Evolutionary conservation across 2,888 invertebrate genomes (phyloP), one percentile per base, ranked within the genome.

Genomic region (Drosophila pseudotakahashii): DNA sequence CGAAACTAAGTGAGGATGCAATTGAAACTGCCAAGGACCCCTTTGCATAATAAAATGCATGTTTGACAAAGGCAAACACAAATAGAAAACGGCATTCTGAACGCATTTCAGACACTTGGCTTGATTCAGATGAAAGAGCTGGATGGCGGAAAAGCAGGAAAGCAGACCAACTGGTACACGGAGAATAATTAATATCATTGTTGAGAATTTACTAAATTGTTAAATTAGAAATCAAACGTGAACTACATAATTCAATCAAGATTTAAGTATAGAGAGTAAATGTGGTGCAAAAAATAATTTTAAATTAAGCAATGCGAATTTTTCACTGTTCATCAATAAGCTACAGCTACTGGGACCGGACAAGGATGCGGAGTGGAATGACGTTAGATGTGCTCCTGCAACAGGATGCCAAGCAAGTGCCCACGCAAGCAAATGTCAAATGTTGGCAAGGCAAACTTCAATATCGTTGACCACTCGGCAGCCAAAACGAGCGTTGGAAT

Each of bases 21-120:
- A 68, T 64, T 59, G 62, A 67, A 62, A 45, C 39, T 53, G 42
- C 45, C 55, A 71, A 62, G 57, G 51, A 36, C 37, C 36, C 47
- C 41, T 68, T 23, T 69, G 53, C 69, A 69, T 55, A 50, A 50
- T 42, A 63, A 58, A 76, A 47, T 62, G 60, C 50, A 52, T 76
- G 70, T 78, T 83, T 74, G 62, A 51, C 68, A 73, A 69, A 68
- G 72, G 53, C 57, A 62, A 77, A 72, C 60, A 73, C 51, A 51
- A 58, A 59, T 39, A 51, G 34, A 39, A 50, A 14, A 55, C 53
- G 23, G 26, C 63, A 63, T 36, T 36, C 50, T 26, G 42, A 50
- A 50, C 50, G 42, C 34, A 63, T 51, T 63, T 63, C 64, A 64
- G 63, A 48, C 63, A 64, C 50, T 63, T 64, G 62, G 37, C 62